phyloP scores from a whole-genome alignment of 2,797 vertebrate genomes.

The Presbytis comata region DNA sequence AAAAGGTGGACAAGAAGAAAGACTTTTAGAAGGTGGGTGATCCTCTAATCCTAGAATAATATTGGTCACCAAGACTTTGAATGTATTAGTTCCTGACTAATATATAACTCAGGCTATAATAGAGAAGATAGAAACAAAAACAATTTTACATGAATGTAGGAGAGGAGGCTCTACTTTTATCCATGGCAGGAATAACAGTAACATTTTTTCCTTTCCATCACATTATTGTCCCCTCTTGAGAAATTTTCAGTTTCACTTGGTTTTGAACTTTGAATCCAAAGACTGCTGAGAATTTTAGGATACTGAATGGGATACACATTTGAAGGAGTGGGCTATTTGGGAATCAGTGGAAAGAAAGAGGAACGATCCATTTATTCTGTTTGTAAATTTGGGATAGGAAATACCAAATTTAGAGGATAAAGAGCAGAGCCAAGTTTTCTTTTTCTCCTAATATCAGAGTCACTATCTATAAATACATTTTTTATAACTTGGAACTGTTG shows the following conservation, averaged over 20 bases:
- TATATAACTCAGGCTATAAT: neutral
- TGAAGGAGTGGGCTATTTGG: neutral
- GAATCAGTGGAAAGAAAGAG: neutral
- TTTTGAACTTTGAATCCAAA: conserved; percentile 28
- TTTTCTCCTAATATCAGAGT: neutral
- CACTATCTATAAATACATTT: neutral
- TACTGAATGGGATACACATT: neutral
- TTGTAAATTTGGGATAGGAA: conserved; percentile 4
- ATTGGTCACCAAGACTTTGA: neutral
- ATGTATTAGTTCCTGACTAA: neutral
- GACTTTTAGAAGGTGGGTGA: neutral
- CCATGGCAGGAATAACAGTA: neutral
- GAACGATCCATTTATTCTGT: neutral
- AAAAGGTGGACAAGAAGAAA: neutral
- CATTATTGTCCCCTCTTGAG: neutral
- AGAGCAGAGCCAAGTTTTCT: neutral
- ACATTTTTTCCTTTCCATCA: neutral
- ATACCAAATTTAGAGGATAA: conserved; percentile 32
- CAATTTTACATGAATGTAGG: neutral
- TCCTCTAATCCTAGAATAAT: neutral
- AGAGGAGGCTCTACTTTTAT: conserved; percentile 11
- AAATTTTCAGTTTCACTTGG: conserved; percentile 18
- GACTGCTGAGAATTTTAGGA: neutral
- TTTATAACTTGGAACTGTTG: neutral
- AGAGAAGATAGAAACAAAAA: neutral